A percentile compares a stretch with the other conserved stretches of the same genome.
Evolutionary conservation across 2,888 invertebrate genomes (phyloP).

Genomic region (Athalia rosae): DNA sequence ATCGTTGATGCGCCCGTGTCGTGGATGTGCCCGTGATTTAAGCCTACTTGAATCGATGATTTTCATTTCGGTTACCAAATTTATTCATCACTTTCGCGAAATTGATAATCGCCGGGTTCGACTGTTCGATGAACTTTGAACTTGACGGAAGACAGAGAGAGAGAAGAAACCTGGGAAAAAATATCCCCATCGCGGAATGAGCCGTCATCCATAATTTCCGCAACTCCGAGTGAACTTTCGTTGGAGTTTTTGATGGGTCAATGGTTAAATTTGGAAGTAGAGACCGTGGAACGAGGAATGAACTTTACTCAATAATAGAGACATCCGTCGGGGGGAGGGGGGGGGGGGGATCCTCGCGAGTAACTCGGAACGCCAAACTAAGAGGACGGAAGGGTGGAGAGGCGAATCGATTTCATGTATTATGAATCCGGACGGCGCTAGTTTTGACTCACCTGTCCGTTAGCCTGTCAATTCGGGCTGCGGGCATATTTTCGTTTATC

Average conservation of each 20-base stretch:
- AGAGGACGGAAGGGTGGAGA: conserved; percentile 10
- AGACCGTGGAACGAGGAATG: not conserved
- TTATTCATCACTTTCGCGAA: not conserved
- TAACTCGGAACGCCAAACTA: conserved; percentile 1
- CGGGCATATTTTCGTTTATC: not conserved
- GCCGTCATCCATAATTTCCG: no score
- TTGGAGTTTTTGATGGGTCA: conserved; percentile 12
- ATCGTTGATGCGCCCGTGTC: not conserved
- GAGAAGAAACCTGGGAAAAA: no score
- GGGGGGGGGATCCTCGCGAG: conserved; percentile 25
- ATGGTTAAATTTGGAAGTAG: not conserved
- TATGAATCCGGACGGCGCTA: conserved; percentile 27
- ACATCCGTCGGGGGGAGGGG: conserved; percentile 41
- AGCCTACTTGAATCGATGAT: conserved; percentile 11
- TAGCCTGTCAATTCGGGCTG: conserved; percentile 20
- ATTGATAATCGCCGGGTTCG: no score
- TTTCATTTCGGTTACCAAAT: not conserved
- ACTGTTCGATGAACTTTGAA: no score
- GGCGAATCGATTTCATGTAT: conserved; percentile 40
- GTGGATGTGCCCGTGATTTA: not conserved
- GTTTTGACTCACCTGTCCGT: conserved; percentile 11
- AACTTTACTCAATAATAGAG: conserved; percentile 39
- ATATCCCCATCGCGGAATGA: no score
- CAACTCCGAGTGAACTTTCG: no score
- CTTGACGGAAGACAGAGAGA: no score